phyloP scores from a whole-genome alignment of 2,113 vertebrate species.

The Delphinapterus leucas region DNA sequence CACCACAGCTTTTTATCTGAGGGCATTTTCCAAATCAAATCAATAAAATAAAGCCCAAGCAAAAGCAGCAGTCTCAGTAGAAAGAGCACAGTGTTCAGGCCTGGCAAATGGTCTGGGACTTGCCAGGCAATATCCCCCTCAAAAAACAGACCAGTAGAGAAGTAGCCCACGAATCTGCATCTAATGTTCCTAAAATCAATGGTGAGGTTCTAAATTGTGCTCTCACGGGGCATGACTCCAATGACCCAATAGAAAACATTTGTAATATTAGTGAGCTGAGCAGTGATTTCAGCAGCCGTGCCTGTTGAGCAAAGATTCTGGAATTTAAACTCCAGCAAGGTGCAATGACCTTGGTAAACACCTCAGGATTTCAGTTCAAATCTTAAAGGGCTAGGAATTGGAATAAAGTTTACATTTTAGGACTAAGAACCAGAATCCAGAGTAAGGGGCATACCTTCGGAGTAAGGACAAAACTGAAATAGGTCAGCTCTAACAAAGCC shows the following conservation, averaged over 20 bases:
- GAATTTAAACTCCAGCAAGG: not conserved
- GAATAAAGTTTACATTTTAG: not conserved
- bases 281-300: not conserved
- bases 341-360: not conserved
- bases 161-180: not conserved
- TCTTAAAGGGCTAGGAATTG: not conserved
- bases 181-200: not conserved
- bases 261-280: not conserved
- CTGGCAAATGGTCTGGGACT: not conserved
- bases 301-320: not conserved
- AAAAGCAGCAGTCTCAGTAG: not conserved
- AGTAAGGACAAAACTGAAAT: not conserved
- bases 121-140: not conserved
- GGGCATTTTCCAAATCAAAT: not conserved
- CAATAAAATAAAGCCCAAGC: not conserved
- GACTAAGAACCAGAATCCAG: not conserved
- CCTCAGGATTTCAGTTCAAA: not conserved
- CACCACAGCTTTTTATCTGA: not conserved
- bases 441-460: not conserved
- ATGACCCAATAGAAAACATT: not conserved
- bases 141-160: not conserved
- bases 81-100: not conserved
- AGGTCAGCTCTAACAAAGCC: not conserved
- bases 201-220: not conserved
- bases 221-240: not conserved